phyloP scores from a whole-genome alignment of 2,797 vertebrate genomes.

The Cebuella pygmaea region DNA sequence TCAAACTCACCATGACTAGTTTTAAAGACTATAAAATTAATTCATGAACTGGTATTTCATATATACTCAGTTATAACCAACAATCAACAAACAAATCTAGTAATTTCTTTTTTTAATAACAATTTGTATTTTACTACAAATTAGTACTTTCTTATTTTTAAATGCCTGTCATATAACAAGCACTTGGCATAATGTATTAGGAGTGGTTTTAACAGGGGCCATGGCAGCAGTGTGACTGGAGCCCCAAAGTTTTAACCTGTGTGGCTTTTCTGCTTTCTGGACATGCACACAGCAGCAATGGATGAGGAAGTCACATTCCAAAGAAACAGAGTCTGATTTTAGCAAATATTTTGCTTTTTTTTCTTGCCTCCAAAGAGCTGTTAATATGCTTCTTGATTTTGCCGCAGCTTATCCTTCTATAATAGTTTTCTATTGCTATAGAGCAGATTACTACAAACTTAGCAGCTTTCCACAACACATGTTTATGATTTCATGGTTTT shows the following conservation, averaged over 20 bases:
- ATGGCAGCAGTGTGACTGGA: rapidly evolving
- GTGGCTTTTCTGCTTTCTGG: not conserved
- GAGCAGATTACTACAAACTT: not conserved
- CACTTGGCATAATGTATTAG: rapidly evolving
- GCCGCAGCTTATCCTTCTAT: not conserved
- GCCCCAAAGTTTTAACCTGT: rapidly evolving
- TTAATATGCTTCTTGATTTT: not conserved
- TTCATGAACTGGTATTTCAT: not conserved
- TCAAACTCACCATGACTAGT: not conserved
- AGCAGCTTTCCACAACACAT: too few species aligned
- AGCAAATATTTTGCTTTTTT: not conserved
- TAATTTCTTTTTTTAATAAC: not conserved
- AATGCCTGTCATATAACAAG: too few species aligned
- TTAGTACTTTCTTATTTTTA: not conserved
- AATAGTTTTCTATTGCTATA: not conserved
- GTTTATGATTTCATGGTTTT: rapidly evolving
- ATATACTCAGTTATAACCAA: not conserved
- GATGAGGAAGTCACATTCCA: too few species aligned
- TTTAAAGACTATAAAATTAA: not conserved
- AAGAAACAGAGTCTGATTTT: not conserved
- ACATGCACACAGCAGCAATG: rapidly evolving
- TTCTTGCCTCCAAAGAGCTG: not conserved
- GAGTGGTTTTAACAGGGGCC: too few species aligned
- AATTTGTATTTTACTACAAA: not conserved
- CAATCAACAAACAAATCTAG: not conserved